phyloP scores from a whole-genome alignment of 2,888 invertebrate species.

The Isotomurus palustris region DNA sequence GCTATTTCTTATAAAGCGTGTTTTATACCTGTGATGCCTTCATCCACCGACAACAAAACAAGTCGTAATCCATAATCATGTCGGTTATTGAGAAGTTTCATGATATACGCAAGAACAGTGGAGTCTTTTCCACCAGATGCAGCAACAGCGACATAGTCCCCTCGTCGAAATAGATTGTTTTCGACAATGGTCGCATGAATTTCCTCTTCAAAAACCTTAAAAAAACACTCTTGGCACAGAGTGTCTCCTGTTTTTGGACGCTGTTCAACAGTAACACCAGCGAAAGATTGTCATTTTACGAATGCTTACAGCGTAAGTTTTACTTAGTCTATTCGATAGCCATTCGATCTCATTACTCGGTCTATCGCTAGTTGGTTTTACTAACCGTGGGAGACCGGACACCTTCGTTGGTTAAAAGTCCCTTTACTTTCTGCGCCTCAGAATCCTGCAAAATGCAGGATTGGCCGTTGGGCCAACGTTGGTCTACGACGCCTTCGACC shows the following conservation, averaged over 20 bases:
- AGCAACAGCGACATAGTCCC: constrained; percentile 84
- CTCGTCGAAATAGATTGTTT: constrained; percentile 73
- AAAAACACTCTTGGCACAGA: constrained; percentile 92
- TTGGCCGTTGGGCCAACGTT: too few relatives aligned
- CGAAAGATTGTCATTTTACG: too few relatives aligned
- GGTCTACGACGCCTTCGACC: too few relatives aligned
- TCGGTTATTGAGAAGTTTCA: constrained; percentile 84
- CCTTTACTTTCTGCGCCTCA: too few relatives aligned
- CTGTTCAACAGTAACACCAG: too few relatives aligned
- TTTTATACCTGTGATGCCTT: constrained; percentile 78
- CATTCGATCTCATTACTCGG: too few relatives aligned
- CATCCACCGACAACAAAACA: constrained; percentile 91
- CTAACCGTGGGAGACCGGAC: too few relatives aligned
- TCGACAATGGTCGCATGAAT: constrained; percentile 83
- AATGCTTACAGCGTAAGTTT: too few relatives aligned
- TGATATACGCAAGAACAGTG: constrained; percentile 89
- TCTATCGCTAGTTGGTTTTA: too few relatives aligned
- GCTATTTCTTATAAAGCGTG: not conserved
- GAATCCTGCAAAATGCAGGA: too few relatives aligned
- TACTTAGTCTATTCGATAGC: too few relatives aligned
- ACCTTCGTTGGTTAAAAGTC: too few relatives aligned
- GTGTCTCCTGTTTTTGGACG: constrained; percentile 87
- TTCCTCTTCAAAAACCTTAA: constrained; percentile 87
- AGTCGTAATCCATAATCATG: constrained; percentile 86
- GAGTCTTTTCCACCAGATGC: constrained; percentile 96